phyloP scores from a whole-genome alignment of 2,888 invertebrate species.

The Abscondita cerata region DNA sequence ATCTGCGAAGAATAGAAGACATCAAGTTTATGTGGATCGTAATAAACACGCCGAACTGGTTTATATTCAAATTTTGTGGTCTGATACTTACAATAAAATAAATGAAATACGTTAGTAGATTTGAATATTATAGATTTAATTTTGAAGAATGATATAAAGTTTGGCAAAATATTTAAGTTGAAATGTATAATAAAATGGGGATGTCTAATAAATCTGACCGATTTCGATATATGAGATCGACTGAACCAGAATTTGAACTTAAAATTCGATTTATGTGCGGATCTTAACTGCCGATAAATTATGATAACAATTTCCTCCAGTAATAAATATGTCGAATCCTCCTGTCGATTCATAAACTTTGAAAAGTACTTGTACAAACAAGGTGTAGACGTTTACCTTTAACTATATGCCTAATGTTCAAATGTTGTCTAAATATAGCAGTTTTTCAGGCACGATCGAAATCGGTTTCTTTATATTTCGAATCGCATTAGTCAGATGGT shows the following conservation, averaged over 20 bases:
- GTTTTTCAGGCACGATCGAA: too few species aligned
- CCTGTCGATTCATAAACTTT: slow-evolving; percentile 10
- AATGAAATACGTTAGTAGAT: slow-evolving; percentile 1
- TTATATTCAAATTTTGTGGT: too few species aligned
- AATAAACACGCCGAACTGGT: too few species aligned
- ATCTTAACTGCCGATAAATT: slow-evolving; percentile 35
- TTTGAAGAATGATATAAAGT: slow-evolving; percentile 16
- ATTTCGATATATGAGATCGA: slow-evolving; percentile 24
- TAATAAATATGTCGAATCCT: slow-evolving; percentile 23
- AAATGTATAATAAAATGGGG: slow-evolving; percentile 28
- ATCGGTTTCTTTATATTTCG: too few species aligned
- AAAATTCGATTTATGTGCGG: slow-evolving; percentile 32
- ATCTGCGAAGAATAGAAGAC: too few species aligned
- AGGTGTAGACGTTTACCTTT: too few species aligned
- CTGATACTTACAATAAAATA: neutral
- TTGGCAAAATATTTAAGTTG: slow-evolving; percentile 28
- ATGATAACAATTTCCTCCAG: slow-evolving; percentile 34
- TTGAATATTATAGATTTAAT: slow-evolving; percentile 13
- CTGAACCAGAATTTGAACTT: slow-evolving; percentile 27
- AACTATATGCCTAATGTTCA: too few species aligned
- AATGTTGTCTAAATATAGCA: too few species aligned
- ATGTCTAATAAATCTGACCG: slow-evolving; percentile 31
- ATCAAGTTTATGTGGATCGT: too few species aligned
- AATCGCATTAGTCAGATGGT: too few species aligned
- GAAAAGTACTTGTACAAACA: neutral